Evolutionary conservation across 1,140 invertebrate genomes (phyloP), one percentile per base, ranked within the genome.

Genomic region (Drosophila fuyamai): DNA sequence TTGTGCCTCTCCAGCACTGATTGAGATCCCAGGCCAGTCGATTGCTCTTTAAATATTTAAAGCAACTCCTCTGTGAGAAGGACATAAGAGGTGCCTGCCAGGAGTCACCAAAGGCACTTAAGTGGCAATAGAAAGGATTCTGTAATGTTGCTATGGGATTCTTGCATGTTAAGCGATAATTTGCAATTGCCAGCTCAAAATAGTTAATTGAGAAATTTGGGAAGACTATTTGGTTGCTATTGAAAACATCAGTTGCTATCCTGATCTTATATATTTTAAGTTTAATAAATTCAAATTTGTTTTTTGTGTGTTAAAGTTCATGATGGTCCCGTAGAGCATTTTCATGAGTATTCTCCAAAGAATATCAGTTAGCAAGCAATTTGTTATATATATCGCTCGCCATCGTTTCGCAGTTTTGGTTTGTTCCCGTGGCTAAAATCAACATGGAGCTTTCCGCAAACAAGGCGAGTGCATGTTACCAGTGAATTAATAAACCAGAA

Each of bases 401-500:
- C 54, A 27, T 27, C 1, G 36, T n/a, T 40, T 27, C 7, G 38
- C 36, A 16, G 14, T 62, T 65, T 65, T 27, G 9, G 50, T 18
- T 59, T 18, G 56, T 51, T 76, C 38, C 65, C 51, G 32, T 58
- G 63, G 74, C 57, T 62, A 70, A 77, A 61, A 61, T 23, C 75
- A 44, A 77, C 74, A 77, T 58, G 57, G 40, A 40, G 56, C 13
- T 51, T 46, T 56, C 70, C 51, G 71, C 47, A 74, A 82, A 76
- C 82, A 85, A 79, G 70, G 71, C 41, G 59, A 59, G 79, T 78
- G 83, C 83, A 88, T 89, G 83, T 89, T 82, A 51, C 76, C 50
- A 65, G 62, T 60, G 71, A 79, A 88, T 88, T 88, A 88, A 89
- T 88, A 88, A 88, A 83, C 76, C 79, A 83, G 60, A 53, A 78